Evolutionary conservation across 2,797 vertebrate species (phyloP).

Genomic region (Nasua narica): DNA sequence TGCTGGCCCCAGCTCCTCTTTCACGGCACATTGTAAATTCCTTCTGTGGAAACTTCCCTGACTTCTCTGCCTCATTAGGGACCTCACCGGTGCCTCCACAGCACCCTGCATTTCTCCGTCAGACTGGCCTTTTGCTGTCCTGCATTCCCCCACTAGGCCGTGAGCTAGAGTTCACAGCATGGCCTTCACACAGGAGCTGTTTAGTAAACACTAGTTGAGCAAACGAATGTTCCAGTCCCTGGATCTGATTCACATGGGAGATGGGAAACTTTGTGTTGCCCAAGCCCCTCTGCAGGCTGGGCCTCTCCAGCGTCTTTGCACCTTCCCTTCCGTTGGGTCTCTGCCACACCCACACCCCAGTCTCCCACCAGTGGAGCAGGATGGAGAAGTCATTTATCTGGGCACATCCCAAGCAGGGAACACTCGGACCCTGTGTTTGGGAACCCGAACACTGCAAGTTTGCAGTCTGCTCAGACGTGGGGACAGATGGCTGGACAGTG

Average conservation of each 20-base stretch:
- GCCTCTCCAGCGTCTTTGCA: neutral
- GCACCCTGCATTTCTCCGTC: neutral
- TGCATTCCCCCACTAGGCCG: neutral
- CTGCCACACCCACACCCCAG: neutral
- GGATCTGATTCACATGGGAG: neutral
- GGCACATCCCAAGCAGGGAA: constrained; percentile 46
- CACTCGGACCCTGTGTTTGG: constrained; percentile 58
- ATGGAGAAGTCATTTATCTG: neutral
- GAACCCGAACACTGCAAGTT: constrained; percentile 64
- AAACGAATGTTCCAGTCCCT: neutral
- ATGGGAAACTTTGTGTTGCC: neutral
- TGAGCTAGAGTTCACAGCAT: rapidly evolving
- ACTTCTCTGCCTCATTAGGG: neutral
- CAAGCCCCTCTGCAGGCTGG: neutral
- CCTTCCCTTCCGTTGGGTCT: neutral
- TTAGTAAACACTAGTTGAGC: neutral
- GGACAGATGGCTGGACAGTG: constrained; percentile 77
- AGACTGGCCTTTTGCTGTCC: neutral
- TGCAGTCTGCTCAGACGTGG: constrained; percentile 61
- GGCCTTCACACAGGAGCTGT: neutral
- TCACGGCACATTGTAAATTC: neutral
- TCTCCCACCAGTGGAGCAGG: neutral
- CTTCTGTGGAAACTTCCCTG: neutral
- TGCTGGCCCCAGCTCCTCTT: neutral
- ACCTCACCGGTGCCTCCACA: neutral